These are phyloP conservation scores for Phenacoccus solenopsis DNA, from an alignment of 1,140 invertebrate species.

Conservation along the genomic window DNA sequence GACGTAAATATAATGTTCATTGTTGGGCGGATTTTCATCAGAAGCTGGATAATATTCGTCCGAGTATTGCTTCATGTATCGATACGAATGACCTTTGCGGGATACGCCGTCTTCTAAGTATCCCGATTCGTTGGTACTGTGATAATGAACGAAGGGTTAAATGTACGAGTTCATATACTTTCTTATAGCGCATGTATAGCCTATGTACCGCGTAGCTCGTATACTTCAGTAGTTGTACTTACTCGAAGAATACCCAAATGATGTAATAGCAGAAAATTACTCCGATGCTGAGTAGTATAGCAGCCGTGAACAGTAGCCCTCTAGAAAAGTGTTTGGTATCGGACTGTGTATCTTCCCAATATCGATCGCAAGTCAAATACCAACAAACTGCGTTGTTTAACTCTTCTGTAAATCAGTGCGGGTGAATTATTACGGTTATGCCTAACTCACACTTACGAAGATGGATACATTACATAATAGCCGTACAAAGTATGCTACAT, in stretches of 20 bases:
- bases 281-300: constrained; percentile 61
- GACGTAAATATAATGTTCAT: constrained; percentile 64
- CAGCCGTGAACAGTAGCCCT: constrained; percentile 57
- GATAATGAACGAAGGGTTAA: constrained; percentile 21
- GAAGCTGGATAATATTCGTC: constrained; percentile 35
- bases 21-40: constrained; percentile 25
- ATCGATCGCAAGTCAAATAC: constrained; percentile 80
- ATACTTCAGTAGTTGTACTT: constrained; percentile 37
- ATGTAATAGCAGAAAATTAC: constrained; percentile 79
- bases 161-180: background rate
- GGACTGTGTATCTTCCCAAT: constrained; percentile 70
- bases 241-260: constrained; percentile 81
- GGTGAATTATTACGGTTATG: no score
- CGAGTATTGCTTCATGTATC: constrained; percentile 36
- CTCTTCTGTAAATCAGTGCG: constrained; percentile 58
- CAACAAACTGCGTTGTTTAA: constrained; percentile 77
- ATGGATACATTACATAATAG: no score
- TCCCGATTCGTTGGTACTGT: constrained; percentile 47
- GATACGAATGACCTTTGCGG: constrained; percentile 27
- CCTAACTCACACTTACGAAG: no score
- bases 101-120: background rate
- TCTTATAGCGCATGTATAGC: background rate
- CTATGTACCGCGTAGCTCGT: background rate
- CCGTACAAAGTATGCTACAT: no score
- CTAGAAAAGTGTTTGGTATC: constrained; percentile 64